A percentile compares a stretch with the other conserved stretches of the same genome.
Conservation (phyloP, 2,113 vertebrate species). For the Pagrus major region DNA sequence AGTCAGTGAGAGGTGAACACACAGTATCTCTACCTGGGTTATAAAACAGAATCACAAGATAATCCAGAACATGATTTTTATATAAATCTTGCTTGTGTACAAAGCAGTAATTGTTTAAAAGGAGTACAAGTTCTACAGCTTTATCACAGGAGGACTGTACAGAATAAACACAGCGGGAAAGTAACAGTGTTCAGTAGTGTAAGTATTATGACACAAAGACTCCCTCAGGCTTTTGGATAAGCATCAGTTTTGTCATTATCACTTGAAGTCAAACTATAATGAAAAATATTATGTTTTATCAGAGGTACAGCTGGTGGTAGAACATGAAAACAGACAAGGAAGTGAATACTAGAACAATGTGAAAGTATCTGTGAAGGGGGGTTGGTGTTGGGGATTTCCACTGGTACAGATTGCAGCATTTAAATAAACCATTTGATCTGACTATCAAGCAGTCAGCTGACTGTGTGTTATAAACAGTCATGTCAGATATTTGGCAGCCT, state of each 20-base stretch:
- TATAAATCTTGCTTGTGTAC: neutral
- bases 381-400: conserved; percentile 13
- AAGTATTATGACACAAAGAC: neutral
- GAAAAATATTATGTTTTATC: neutral
- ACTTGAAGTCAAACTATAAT: neutral
- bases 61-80: neutral
- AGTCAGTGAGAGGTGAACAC: neutral
- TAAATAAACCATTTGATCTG: neutral
- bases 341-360: neutral
- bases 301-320: too few species aligned
- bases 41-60: neutral
- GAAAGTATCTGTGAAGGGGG: neutral
- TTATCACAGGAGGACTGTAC: neutral
- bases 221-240: neutral
- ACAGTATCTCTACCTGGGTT: neutral
- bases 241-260: neutral
- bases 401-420: neutral
- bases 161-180: neutral
- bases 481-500: neutral
- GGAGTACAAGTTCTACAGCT: neutral
- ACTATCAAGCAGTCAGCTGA: neutral
- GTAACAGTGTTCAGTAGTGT: neutral
- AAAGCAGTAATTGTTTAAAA: neutral
- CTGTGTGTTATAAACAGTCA: neutral
- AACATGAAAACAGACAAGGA: neutral